phyloP scores from a whole-genome alignment of 2,113 vertebrate species.

The Trinectes maculatus region DNA sequence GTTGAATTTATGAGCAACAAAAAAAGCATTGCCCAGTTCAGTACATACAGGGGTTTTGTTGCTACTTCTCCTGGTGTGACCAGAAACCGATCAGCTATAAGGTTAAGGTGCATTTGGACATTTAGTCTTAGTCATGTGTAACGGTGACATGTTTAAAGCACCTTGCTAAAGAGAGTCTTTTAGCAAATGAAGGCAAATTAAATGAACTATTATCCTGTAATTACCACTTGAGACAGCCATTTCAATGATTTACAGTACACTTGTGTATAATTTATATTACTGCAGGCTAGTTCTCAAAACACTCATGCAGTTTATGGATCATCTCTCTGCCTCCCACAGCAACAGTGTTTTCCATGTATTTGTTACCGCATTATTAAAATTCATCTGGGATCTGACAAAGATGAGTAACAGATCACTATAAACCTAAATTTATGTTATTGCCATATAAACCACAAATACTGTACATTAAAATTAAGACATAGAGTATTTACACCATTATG shows the following conservation, averaged over 20 bases:
- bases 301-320: no score
- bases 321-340: neutral
- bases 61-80: neutral
- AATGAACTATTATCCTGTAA: conserved; percentile 2
- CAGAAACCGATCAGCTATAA: no score
- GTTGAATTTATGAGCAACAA: neutral
- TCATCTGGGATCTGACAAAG: neutral
- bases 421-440: no score
- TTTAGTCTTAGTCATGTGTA: neutral
- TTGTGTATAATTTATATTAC: neutral
- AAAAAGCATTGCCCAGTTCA: neutral
- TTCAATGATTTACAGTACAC: conserved; percentile 8
- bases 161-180: neutral
- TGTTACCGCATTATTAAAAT: neutral
- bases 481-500: neutral
- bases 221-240: neutral
- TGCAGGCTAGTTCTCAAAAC: neutral
- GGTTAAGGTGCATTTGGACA: no score
- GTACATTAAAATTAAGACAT: no score
- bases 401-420: no score
- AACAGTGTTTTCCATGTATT: neutral
- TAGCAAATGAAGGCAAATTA: neutral
- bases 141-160: neutral
- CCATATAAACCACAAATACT: no score
- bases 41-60: neutral